A percentile compares a stretch with the other conserved stretches of the same genome.
phyloP scores from a whole-genome alignment of 2,888 invertebrate species.

The Heliothis peltigera region DNA sequence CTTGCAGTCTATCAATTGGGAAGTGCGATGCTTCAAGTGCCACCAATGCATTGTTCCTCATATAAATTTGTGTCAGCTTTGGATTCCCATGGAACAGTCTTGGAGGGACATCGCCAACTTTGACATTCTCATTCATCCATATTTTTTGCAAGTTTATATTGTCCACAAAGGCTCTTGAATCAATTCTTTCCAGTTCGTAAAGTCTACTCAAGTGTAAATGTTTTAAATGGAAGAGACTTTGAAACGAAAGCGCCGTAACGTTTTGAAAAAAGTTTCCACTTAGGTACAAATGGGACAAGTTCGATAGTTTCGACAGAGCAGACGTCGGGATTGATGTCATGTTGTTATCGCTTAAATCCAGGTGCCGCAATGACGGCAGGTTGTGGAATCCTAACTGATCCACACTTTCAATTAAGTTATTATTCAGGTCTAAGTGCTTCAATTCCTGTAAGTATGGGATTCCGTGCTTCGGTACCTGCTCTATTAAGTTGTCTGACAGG shows the following conservation, averaged over 20 bases:
- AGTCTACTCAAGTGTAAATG: slow-evolving; percentile 93
- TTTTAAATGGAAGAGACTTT: slow-evolving; percentile 95
- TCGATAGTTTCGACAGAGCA: slow-evolving; percentile 93
- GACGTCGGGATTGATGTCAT: slow-evolving; percentile 94
- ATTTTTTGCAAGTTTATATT: slow-evolving; percentile 95
- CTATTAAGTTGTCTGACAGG: slow-evolving; percentile 94
- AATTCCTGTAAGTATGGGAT: slow-evolving; percentile 93
- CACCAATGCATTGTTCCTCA: slow-evolving; percentile 93
- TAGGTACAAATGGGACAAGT: slow-evolving; percentile 93
- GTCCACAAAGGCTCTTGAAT: slow-evolving; percentile 95
- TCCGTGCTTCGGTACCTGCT: slow-evolving; percentile 92
- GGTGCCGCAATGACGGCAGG: slow-evolving; percentile 92
- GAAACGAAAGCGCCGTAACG: slow-evolving; percentile 94
- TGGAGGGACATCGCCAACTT: slow-evolving; percentile 93
- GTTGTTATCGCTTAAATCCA: slow-evolving; percentile 95
- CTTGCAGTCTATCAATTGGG: slow-evolving; percentile 94
- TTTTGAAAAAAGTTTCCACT: slow-evolving; percentile 94
- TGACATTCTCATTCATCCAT: slow-evolving; percentile 94
- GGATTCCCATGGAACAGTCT: slow-evolving; percentile 96
- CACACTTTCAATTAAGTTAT: slow-evolving; percentile 93
- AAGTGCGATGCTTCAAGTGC: slow-evolving; percentile 95
- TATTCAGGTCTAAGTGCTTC: slow-evolving; percentile 92
- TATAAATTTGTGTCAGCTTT: slow-evolving; percentile 93
- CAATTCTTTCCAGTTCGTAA: slow-evolving; percentile 92
- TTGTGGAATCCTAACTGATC: slow-evolving; percentile 93